Evolutionary conservation across 2,888 invertebrate genomes (phyloP), one percentile per base, ranked within the genome.

Genomic region (Lysandra bellargus): DNA sequence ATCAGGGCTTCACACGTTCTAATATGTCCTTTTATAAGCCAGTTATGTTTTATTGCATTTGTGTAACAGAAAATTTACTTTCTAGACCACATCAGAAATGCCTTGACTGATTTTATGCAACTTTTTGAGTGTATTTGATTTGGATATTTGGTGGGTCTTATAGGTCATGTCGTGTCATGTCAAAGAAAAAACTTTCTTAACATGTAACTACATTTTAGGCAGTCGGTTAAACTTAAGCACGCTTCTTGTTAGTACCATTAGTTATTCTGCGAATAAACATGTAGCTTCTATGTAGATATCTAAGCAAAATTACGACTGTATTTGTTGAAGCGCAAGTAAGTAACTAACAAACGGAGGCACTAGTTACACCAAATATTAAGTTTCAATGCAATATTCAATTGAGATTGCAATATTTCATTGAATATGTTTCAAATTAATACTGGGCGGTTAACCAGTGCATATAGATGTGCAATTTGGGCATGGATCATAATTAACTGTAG

Each of bases 401-500:
- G 33, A 33, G 30, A 69, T 69, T 1, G 33, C 69, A 33, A 14
- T 64, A 33, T 69, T 33, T 33, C 33, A 69, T 33, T 69, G 69
- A 69, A 69, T 33, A 69, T 69, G 33, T 37, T 69, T 33, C 69
- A 69, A 69, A 69, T 69, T 69, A 69, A 69, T 33, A 69, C 33
- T 69, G 37, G 33, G 33, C 33, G 69, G 69, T 69, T 69, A 17
- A 69, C 69, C 69, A 69, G 69, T 37, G 69, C 33, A 69, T 69
- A 69, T 69, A 69, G 69, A 69, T 69, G 69, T 69, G 69, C 69
- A 69, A 69, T 69, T 69, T 69, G 12, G 33, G 33, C 69, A 4
- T 69, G 69, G 69, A 69, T 69, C 69, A 69, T 69, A 69, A 69
- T 69, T 69, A 69, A 37, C 69, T 33, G 69, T 33, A 33, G 69